A percentile compares a stretch with the other conserved stretches of the same genome.
phyloP scores from a whole-genome alignment of 2,888 invertebrate genomes.

The Lasioglossum vierecki region DNA sequence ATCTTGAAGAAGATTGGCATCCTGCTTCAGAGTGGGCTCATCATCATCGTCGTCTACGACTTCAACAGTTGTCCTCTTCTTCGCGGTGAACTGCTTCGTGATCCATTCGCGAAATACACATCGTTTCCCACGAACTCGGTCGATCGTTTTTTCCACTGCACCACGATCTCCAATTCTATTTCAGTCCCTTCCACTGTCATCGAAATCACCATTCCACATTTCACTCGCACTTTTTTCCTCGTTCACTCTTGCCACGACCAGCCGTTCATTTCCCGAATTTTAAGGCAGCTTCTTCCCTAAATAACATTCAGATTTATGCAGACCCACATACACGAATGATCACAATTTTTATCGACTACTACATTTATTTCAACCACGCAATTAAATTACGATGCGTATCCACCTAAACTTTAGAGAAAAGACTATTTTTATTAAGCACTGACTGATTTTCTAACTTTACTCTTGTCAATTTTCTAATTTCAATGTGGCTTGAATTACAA shows the following conservation, averaged over 20 bases:
- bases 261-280: constrained; percentile 6
- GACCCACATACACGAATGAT: neutral
- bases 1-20: constrained; percentile 60
- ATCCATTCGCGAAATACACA: constrained; percentile 16
- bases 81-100: neutral
- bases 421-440: neutral
- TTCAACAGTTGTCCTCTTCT: constrained; percentile 29
- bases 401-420: too few relatives aligned
- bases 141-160: constrained; percentile 12
- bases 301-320: neutral
- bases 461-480: neutral
- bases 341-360: neutral
- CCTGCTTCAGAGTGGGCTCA: constrained; percentile 42
- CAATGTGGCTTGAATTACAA: neutral
- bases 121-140: constrained; percentile 35
- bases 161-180: constrained; percentile 6
- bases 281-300: neutral
- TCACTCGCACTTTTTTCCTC: constrained; percentile 34
- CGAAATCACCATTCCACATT: constrained; percentile 28
- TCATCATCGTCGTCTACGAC: constrained; percentile 39
- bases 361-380: neutral
- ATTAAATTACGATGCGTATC: neutral
- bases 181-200: constrained; percentile 43
- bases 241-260: neutral
- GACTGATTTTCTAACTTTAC: neutral